Evolutionary conservation across 2,797 vertebrate genomes (phyloP), one percentile per base, ranked within the genome.

Genomic region (Hippopotamyrus pictus): DNA sequence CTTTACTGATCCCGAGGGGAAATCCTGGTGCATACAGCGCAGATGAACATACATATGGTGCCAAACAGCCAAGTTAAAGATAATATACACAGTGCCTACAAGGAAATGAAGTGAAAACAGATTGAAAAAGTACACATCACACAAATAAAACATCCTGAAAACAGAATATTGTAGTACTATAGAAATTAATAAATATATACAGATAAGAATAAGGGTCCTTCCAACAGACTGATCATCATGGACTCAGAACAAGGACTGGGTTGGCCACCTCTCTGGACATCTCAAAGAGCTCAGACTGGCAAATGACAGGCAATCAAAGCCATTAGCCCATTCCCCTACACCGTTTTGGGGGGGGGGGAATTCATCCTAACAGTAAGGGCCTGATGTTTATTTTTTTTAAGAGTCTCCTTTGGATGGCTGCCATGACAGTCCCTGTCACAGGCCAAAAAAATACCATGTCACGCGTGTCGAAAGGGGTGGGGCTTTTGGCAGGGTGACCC

Each of bases 401-500:
- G 22, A 8, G 14, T 90, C 92, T 92, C 92, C 92, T 88, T 54
- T 88, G 86, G 76, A 90, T 88, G 86, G 91, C 91, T 90, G 90
- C 91, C 88, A 54, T 17, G 57, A 65, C 79, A 54, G 12, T 41
- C 25, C n/a, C 33, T 12, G 1, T 50, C 65, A 86, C 48, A 89
- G 89, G 89, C 59, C 89, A 17, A 51, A 91, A 91, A 89, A 93
- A 46, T 9, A 51, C 46, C 19, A 48, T 51, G 46, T 48, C 41
- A 91, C 90, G 90, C 90, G 91, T 93, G 90, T 90, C 90, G 84
- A 90, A 3, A 88, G 90, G 92, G 54, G 92, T 65, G 59, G 91
- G 91, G 92, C 90, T 92, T 93, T 90, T 94, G 95, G 95, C 94
- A 94, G 94, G 93, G 92, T 53, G 92, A 94, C 93, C 93, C 92